Conservation (phyloP, 2,888 invertebrate genomes). For the Anodontia alba region DNA sequence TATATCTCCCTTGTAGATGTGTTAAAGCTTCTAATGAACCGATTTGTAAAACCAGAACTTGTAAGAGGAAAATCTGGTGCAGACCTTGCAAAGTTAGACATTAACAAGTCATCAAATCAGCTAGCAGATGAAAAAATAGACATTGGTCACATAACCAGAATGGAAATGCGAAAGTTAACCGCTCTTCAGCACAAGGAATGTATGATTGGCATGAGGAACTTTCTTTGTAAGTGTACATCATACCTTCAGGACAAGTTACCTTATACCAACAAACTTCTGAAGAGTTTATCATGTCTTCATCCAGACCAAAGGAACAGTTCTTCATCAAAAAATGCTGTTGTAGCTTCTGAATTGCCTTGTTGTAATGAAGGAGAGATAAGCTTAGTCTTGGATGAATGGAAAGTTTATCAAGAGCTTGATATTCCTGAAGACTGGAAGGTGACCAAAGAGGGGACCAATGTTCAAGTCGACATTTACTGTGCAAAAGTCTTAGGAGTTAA, state of each 20-base stretch:
- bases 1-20: background rate
- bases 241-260: background rate
- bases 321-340: background rate
- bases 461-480: constrained; percentile 24
- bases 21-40: constrained; percentile 2
- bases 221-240: background rate
- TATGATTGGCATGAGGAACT: background rate
- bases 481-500: background rate
- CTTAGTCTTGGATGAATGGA: background rate
- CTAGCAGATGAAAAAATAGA: constrained; percentile 8
- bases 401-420: constrained; percentile 20
- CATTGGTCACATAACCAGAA: constrained; percentile 5
- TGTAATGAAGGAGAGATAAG: background rate
- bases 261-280: background rate
- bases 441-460: background rate
- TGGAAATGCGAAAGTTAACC: constrained; percentile 18
- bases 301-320: background rate
- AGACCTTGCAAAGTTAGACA: background rate
- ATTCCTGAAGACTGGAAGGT: constrained; percentile 5
- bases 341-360: background rate
- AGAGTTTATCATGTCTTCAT: background rate
- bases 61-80: background rate
- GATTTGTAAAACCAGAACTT: constrained; percentile 17
- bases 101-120: constrained; percentile 11
- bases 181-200: background rate